Conservation (phyloP, 1,140 invertebrate species). For the Glossosoma conforme region DNA sequence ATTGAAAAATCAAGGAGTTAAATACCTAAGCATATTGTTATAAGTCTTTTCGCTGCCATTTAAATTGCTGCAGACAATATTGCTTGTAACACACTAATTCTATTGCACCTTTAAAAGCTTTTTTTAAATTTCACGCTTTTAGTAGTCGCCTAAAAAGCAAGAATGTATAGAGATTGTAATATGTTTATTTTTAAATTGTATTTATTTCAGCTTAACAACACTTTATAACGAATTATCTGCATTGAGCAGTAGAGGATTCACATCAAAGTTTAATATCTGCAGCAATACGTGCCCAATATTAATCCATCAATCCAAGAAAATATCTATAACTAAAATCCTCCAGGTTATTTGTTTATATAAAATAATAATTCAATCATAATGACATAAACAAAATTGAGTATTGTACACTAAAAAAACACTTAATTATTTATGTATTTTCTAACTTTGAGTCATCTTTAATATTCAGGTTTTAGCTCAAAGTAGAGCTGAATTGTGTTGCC, state of each 20-base stretch:
- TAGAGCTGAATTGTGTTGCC: slow-evolving; percentile 45
- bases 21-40: too few relatives aligned
- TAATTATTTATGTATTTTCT: slow-evolving; percentile 12
- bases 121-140: too few relatives aligned
- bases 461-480: slow-evolving; percentile 44
- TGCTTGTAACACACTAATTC: too few relatives aligned
- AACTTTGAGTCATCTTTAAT: slow-evolving; percentile 3
- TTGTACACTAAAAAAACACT: too few relatives aligned
- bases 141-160: too few relatives aligned
- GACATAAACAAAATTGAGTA: too few relatives aligned
- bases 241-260: slow-evolving; percentile 44
- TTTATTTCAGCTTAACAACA: slow-evolving; percentile 41
- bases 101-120: too few relatives aligned
- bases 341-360: slow-evolving; percentile 35
- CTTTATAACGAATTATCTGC: slow-evolving; percentile 46
- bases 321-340: slow-evolving; percentile 46
- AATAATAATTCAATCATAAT: slow-evolving; percentile 11
- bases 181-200: slow-evolving; percentile 3
- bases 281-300: slow-evolving; percentile 46
- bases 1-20: too few relatives aligned
- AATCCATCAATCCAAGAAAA: slow-evolving; percentile 43
- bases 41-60: too few relatives aligned
- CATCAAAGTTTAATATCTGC: slow-evolving; percentile 44
- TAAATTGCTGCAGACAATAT: too few relatives aligned
- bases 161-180: too few relatives aligned